phyloP scores from a whole-genome alignment of 1,140 invertebrate genomes.

The Pygmarrhopalites habei region DNA sequence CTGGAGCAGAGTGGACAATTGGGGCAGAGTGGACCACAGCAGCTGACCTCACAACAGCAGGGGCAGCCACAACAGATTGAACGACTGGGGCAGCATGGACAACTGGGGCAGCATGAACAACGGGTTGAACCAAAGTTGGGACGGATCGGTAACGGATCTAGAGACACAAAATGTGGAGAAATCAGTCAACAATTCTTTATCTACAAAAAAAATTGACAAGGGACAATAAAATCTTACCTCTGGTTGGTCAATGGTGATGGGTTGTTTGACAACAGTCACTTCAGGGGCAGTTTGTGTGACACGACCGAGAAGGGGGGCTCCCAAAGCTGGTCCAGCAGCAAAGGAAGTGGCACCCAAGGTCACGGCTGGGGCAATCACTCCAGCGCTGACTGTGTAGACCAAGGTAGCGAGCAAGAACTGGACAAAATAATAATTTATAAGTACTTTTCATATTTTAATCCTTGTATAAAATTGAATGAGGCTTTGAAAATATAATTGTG shows the following conservation, averaged over 20 bases:
- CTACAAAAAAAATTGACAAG: neutral
- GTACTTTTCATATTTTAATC: neutral
- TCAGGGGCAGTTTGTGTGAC: conserved; percentile 28
- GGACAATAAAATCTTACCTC: conserved; percentile 11
- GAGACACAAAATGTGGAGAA: neutral
- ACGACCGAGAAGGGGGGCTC: conserved; percentile 29
- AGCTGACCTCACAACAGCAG: no score
- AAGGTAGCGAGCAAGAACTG: conserved; percentile 33
- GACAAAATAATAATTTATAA: neutral
- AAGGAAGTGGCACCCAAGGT: conserved; percentile 5
- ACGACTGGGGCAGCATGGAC: conserved; percentile 23
- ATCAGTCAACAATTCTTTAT: neutral
- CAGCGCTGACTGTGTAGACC: conserved; percentile 10
- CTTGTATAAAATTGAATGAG: neutral
- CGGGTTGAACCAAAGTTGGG: conserved; percentile 25
- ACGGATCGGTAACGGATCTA: conserved; percentile 28
- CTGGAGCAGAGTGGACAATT: no score
- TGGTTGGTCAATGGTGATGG: conserved; percentile 33
- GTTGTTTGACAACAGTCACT: conserved; percentile 33
- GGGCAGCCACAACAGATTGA: conserved; percentile 5
- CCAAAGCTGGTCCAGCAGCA: conserved; percentile 23
- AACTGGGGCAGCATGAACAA: neutral
- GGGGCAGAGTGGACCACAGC: no score
- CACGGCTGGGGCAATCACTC: conserved; percentile 2
- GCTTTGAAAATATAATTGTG: neutral